These are phyloP conservation scores for Macrophya annulata DNA, from an alignment of 2,888 invertebrate species.

Conservation along the genomic window DNA sequence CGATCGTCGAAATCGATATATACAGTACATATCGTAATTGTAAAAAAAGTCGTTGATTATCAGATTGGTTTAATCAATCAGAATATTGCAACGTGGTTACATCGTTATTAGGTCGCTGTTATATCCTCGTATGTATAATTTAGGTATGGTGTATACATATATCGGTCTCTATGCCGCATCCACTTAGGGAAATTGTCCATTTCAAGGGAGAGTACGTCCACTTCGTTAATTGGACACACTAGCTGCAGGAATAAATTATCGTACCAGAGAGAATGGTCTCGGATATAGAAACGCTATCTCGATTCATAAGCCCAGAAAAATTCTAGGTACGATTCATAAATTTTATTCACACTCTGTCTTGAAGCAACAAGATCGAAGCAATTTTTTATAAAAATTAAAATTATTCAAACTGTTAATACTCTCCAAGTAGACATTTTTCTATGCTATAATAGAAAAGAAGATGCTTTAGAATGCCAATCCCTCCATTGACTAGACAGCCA, in stretches of 20 bases:
- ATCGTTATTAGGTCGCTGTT: constrained; percentile 42
- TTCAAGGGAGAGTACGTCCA: constrained; percentile 56
- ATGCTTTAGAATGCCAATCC: constrained; percentile 13
- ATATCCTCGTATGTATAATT: not conserved
- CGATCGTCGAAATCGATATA: too few species aligned
- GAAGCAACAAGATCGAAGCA: not conserved
- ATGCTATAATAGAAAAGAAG: not conserved
- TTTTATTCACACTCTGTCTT: not conserved
- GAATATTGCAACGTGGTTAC: constrained; percentile 43
- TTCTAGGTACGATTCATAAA: not conserved
- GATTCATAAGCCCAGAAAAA: constrained; percentile 25
- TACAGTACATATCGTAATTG: not conserved
- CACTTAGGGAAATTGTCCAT: constrained; percentile 55
- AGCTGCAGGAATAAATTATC: constrained; percentile 54
- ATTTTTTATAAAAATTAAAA: not conserved
- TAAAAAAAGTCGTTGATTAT: not conserved
- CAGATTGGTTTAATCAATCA: constrained; percentile 29
- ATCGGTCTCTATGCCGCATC: constrained; percentile 27
- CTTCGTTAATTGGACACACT: constrained; percentile 56
- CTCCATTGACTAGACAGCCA: constrained; percentile 18
- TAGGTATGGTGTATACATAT: constrained; percentile 3
- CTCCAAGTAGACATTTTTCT: not conserved
- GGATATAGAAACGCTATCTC: constrained; percentile 5
- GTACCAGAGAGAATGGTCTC: not conserved
- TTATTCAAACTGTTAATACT: not conserved